A percentile compares a stretch with the other conserved stretches of the same genome.
phyloP scores from a whole-genome alignment of 2,888 invertebrate genomes.

The Anorthoa munda region DNA sequence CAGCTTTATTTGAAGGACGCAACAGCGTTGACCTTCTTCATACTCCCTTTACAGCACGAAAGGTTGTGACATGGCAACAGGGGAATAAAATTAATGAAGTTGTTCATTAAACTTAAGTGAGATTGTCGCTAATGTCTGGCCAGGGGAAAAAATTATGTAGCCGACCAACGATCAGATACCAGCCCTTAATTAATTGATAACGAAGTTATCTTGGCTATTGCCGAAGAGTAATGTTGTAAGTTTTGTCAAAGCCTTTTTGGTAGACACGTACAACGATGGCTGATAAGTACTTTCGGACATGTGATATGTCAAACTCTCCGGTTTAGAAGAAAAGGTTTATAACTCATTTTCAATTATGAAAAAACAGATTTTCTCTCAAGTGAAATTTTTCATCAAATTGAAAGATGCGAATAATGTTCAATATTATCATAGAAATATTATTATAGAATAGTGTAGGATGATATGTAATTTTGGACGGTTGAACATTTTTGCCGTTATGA shows the following conservation, averaged over 20 bases:
- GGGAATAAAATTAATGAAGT: constrained; percentile 86
- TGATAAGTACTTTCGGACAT: too few relatives aligned
- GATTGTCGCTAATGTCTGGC: constrained; percentile 83
- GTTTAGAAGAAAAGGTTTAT: too few relatives aligned
- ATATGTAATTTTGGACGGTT: too few relatives aligned
- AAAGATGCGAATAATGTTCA: too few relatives aligned
- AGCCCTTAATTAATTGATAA: constrained; percentile 62
- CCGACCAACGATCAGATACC: constrained; percentile 60
- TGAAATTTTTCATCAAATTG: too few relatives aligned
- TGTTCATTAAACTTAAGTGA: constrained; percentile 87
- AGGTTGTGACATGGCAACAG: constrained; percentile 65
- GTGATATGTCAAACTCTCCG: too few relatives aligned
- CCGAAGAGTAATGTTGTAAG: constrained; percentile 22
- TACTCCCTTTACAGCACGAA: constrained; percentile 16
- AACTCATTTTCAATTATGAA: too few relatives aligned
- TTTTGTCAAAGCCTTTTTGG: background rate
- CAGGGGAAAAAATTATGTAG: constrained; percentile 74
- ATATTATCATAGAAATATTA: too few relatives aligned
- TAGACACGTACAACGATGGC: background rate
- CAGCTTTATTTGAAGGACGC: background rate
- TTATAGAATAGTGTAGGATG: too few relatives aligned
- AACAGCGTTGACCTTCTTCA: constrained; percentile 20
- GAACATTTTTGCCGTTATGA: too few relatives aligned
- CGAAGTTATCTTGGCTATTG: constrained; percentile 35
- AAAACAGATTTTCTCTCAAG: background rate